Base-by-base conservation (phyloP, 1,140 invertebrate species). In the Vanessa atalanta region DNA sequence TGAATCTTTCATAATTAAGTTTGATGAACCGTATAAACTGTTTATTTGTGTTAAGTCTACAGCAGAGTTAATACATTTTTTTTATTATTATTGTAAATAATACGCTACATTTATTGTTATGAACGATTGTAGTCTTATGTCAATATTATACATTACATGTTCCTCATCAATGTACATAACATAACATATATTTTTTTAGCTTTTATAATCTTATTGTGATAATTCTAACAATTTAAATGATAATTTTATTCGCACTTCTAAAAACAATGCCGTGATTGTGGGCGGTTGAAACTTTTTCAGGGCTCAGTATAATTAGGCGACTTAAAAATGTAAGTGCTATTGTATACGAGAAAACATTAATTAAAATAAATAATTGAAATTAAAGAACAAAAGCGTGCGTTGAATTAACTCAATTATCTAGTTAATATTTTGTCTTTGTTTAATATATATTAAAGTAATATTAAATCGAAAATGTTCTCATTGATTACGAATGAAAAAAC, bases 221-320 rank as follows among this genome's bases (percentile, higher is more conserved):
- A 43, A 43, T n/a, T 53, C 50, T n/a, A 53, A 53, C 15, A 53
- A 43, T 9, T 23, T 23, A 57, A 16, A 61, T 61, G 57, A n/a
- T 61, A 61, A 61, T 61, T 61, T 61, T 57, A 57, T 57, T 57
- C 57, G 31, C 47, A 57, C 12, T 57, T 53, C 67, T 26, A 63
- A 47, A 65, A 78, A 75, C 77, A 78, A 78, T 75, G 70, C 70
- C 61, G 64, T 67, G 71, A 74, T 72, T 75, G 75, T 69, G 69
- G 72, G 73, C 70, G 72, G 70, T 51, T 48, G 31, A 65, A 72
- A 78, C 47, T 75, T 75, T 72, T 75, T 70, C 61, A 65, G 53
- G 65, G 66, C 70, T 71, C 71, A 70, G 68, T 61, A 74, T 78
- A 72, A 74, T 78, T 78, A 72, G 68, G 47, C 65, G 50, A 64